These are phyloP conservation scores for Micrasema minimum DNA, from an alignment of 1,140 invertebrate genomes.

Conservation along the genomic window DNA sequence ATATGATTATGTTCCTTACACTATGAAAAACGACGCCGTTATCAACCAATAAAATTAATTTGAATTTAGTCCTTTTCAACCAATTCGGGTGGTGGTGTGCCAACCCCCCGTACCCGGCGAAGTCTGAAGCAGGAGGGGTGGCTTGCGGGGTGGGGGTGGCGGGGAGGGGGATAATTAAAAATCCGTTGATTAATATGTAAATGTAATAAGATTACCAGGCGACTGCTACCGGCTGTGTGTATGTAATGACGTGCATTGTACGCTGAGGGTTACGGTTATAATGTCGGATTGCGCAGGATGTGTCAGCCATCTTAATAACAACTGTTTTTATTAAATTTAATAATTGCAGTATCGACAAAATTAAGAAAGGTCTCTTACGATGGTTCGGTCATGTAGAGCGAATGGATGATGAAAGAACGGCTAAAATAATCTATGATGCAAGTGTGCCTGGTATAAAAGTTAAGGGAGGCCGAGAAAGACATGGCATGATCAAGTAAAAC, in stretches of 20 bases:
- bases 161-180: slow-evolving; percentile 84
- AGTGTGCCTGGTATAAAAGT: too few relatives aligned
- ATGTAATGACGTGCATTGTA: slow-evolving; percentile 53
- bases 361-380: too few relatives aligned
- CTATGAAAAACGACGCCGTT: too few relatives aligned
- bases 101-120: slow-evolving; percentile 18
- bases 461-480: too few relatives aligned
- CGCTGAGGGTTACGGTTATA: slow-evolving; percentile 4
- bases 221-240: slow-evolving; percentile 51
- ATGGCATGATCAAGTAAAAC: too few relatives aligned
- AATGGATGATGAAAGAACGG: too few relatives aligned
- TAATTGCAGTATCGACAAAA: too few relatives aligned
- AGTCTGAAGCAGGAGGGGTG: slow-evolving; percentile 13
- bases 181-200: slow-evolving; percentile 98
- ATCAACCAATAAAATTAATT: slow-evolving; percentile 36
- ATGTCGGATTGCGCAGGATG: neutral
- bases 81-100: slow-evolving; percentile 22
- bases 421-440: too few relatives aligned
- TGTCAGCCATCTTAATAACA: neutral
- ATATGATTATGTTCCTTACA: too few relatives aligned
- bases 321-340: neutral
- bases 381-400: too few relatives aligned
- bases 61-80: slow-evolving; percentile 30
- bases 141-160: too few relatives aligned
- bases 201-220: slow-evolving; percentile 93